Base-by-base conservation (phyloP, 1,140 invertebrate genomes). In the Zaprionus vittiger region DNA sequence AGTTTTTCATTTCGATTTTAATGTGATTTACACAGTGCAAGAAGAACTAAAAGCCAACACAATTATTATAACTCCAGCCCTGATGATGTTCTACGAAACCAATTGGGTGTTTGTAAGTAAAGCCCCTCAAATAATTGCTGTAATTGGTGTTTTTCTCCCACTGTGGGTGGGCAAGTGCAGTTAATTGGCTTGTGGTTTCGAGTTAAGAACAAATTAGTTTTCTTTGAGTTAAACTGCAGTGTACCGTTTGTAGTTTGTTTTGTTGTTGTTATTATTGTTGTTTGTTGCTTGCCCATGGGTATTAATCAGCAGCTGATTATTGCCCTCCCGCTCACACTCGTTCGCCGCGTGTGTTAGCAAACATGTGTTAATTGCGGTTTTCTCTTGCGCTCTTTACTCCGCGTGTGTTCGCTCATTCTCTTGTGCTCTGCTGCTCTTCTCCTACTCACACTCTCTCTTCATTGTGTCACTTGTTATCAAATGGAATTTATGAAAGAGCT, bases 31-130 rank as follows among this genome's bases (percentile, higher is more conserved):
- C 31, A 47, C 22, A 61, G 26, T 52, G 17, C 63, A 68, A 31
- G 62, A 26, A 26, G 4, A 26, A 17, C 41, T 44, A 17, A 1
- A 34, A n/a, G 26, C 24, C 5, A 15, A 11, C 28, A 31, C 28
- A 38, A 20, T 14, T 11, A 31, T 37, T 38, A 24, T 41, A 54
- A 79, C 37, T 62, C 34, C 34, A 78, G 34, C 37, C 31, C 49
- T 31, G n/a, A 7, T 2, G 62, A 92, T 92, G 91, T 92, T 70
- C 75, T 92, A 84, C 63, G 57, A 87, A 54, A 92, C 91, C 38
- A 92, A 91, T 57, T 92, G 91, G 91, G 77, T 90, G 71, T 92
- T 92, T 90, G 91, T 92, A 89, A 92, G 91, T 92, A 76, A 38
- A 60, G 24, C 26, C 49, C 47, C 20, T 68, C 80, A 80, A 77